Conservation (phyloP, 2,888 invertebrate genomes). For the Dione vanillae region DNA sequence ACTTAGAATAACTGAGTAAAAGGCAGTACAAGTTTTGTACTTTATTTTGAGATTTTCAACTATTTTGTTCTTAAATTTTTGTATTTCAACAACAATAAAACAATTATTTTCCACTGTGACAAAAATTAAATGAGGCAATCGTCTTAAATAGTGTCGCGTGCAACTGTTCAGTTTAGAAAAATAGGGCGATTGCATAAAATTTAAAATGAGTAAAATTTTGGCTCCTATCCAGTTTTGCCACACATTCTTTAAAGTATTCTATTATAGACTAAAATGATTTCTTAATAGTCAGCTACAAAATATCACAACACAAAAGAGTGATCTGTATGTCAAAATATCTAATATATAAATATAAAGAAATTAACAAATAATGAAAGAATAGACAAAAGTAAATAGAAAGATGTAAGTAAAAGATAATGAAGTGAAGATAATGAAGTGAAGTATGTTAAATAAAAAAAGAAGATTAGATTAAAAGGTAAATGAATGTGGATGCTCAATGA, state of each 20-base stretch:
- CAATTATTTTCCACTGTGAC: neutral
- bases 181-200: constrained; percentile 83
- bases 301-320: constrained; percentile 4
- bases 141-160: constrained; percentile 67
- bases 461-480: too few relatives aligned
- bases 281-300: constrained; percentile 24
- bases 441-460: too few relatives aligned
- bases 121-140: constrained; percentile 19
- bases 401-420: too few relatives aligned
- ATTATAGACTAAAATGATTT: constrained; percentile 44
- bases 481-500: too few relatives aligned
- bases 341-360: too few relatives aligned
- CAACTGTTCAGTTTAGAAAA: constrained; percentile 78
- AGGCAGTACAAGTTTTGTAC: too few relatives aligned
- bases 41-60: too few relatives aligned
- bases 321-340: neutral
- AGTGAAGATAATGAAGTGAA: too few relatives aligned
- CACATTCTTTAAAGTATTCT: constrained; percentile 73
- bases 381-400: too few relatives aligned
- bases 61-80: neutral
- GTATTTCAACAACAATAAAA: neutral
- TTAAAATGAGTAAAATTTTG: constrained; percentile 74
- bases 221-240: constrained; percentile 73
- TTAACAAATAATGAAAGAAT: too few relatives aligned
- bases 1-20: too few relatives aligned